Base-by-base conservation (phyloP, 2,888 invertebrate species). In the Linnaemya vulpina region DNA sequence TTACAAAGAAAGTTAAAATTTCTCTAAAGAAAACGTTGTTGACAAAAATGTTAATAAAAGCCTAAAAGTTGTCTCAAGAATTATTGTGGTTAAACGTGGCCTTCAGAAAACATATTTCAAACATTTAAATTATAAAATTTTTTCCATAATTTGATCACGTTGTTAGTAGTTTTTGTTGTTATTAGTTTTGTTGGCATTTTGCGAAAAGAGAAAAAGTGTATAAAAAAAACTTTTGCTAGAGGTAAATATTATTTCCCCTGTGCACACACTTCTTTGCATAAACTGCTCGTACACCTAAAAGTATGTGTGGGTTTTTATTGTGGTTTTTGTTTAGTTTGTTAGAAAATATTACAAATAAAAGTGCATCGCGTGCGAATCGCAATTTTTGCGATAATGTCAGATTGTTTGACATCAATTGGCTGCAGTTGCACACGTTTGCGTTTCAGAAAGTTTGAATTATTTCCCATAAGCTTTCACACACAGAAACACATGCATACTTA, bases 331-430 rank as follows among this genome's bases (percentile, higher is more conserved):
- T 71, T 55, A 35, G 68, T 49, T 62, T 62, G n/a, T 77, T 77
- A 49, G 67, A 67, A 67, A 75, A 7, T 43, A 17, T 25, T 40
- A n/a, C 15, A 40, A 35, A 62, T 53, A 81, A 85, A 78, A 60
- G 76, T 84, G 86, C 86, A 90, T 90, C 90, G 90, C 90, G 90
- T 90, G 90, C 87, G 87, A 82, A 82, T 84, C 83, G 88, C 88
- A 88, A 90, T 89, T 90, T 89, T 89, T 90, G 88, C 88, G 89
- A 89, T 90, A 87, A 87, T 89, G 90, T 90, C 90, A 88, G 78
- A 82, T 85, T 78, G 65, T 78, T 85, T 85, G 85, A 82, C 85
- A 85, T 82, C 85, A 78, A 85, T 82, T 82, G 85, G 78, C 78
- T 82, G 67, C 85, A 82, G 75, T 82, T 85, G 85, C 78, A 85